phyloP scores from a whole-genome alignment of 1,140 invertebrate species.

The Heterodera carotae region DNA sequence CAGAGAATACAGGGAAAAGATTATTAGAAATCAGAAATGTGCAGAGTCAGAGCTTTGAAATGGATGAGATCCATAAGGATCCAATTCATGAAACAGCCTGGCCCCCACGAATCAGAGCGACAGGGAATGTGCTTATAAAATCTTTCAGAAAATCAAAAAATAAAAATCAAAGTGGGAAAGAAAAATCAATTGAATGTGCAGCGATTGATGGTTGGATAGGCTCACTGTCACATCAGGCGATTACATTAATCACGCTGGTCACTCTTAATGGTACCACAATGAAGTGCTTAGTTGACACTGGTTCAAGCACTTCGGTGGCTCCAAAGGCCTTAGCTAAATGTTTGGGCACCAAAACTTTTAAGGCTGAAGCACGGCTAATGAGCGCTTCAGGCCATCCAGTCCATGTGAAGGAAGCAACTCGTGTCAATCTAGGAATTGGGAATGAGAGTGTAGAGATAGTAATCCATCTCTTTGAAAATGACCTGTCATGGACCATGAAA shows the following conservation, averaged over 20 bases:
- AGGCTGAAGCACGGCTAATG: neutral
- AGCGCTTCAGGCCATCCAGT: constrained; percentile 3
- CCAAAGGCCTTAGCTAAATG: neutral
- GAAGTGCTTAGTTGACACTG: constrained; percentile 6
- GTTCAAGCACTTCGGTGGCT: neutral
- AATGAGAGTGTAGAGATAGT: neutral
- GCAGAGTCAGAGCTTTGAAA: neutral
- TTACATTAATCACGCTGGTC: neutral
- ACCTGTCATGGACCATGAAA: neutral
- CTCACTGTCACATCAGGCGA: neutral
- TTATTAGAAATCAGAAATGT: neutral
- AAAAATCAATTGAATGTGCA: neutral
- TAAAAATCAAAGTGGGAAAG: neutral
- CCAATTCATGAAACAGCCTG: neutral
- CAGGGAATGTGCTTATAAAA: neutral
- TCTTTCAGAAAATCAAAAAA: neutral
- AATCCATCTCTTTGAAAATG: neutral
- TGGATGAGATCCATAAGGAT: neutral
- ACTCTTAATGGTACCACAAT: neutral
- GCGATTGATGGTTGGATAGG: neutral
- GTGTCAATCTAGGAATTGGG: neutral
- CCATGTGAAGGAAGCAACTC: neutral
- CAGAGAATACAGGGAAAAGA: neutral
- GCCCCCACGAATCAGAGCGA: neutral
- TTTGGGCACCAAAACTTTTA: neutral